phyloP scores from a whole-genome alignment of 2,888 invertebrate genomes.

The Lochmaea capreae region DNA sequence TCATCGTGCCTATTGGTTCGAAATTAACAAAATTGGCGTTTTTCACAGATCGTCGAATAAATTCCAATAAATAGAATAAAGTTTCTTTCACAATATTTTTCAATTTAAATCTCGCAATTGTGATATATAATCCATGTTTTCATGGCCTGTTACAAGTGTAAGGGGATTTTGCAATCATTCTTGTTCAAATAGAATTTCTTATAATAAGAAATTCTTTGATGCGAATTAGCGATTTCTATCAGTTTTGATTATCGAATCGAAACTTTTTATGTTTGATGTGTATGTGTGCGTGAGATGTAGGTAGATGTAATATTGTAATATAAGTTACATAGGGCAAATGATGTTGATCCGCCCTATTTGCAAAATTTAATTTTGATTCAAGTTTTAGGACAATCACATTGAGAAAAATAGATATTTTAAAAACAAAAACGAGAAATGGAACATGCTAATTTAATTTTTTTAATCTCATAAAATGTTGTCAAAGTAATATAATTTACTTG shows the following conservation, averaged over 20 bases:
- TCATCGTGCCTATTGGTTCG: no score
- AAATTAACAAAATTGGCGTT: constrained; percentile 7
- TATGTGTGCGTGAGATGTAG: constrained; percentile 9
- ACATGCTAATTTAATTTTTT: background rate
- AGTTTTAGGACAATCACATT: constrained; percentile 22
- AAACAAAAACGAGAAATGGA: background rate
- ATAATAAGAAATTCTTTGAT: constrained; percentile 16
- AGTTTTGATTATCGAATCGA: background rate
- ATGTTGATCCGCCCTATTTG: background rate
- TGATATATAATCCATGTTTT: constrained; percentile 46
- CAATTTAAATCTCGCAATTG: constrained; percentile 42
- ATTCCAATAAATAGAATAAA: background rate
- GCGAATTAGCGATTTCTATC: background rate
- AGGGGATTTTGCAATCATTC: constrained; percentile 35
- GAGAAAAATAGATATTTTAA: background rate
- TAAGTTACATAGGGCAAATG: constrained; percentile 2
- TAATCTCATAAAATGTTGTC: no score
- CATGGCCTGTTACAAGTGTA: constrained; percentile 44
- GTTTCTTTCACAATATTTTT: constrained; percentile 22
- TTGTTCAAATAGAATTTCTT: constrained; percentile 23
- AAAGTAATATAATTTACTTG: no score
- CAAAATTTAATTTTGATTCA: constrained; percentile 1
- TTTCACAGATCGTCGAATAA: background rate
- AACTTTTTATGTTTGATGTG: background rate
- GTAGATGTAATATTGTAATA: constrained; percentile 12